These are phyloP conservation scores for Mesoligia furuncula DNA, from an alignment of 2,888 invertebrate species.

Conservation along the genomic window DNA sequence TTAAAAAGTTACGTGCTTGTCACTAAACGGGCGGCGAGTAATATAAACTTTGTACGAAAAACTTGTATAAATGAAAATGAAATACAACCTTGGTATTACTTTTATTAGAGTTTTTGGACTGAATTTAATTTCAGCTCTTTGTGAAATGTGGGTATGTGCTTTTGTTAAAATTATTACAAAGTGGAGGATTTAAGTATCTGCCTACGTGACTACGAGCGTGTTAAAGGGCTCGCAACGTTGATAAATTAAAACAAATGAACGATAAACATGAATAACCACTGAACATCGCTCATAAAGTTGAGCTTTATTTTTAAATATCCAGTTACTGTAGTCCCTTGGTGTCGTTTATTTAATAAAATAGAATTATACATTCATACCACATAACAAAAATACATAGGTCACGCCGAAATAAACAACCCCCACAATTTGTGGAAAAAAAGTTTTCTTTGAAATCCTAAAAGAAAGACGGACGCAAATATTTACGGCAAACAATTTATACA, in stretches of 20 bases:
- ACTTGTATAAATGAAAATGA: slow-evolving; percentile 46
- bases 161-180: slow-evolving; percentile 7
- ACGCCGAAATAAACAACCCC: slow-evolving; percentile 4
- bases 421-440: slow-evolving; percentile 8
- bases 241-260: slow-evolving; percentile 35
- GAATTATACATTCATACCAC: not conserved
- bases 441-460: slow-evolving; percentile 12
- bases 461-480: slow-evolving; percentile 10
- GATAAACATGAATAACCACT: slow-evolving; percentile 26
- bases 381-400: slow-evolving; percentile 13
- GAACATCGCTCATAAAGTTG: slow-evolving; percentile 20
- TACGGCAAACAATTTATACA: not conserved
- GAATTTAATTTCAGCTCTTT: not conserved
- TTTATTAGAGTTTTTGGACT: slow-evolving; percentile 11
- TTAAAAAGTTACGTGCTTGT: slow-evolving; percentile 54
- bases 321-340: slow-evolving; percentile 22
- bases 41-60: slow-evolving; percentile 44
- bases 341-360: slow-evolving; percentile 6
- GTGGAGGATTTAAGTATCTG: slow-evolving; percentile 11
- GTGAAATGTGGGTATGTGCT: not conserved
- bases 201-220: slow-evolving; percentile 30
- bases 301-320: slow-evolving; percentile 41
- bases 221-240: slow-evolving; percentile 8
- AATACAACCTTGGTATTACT: slow-evolving; percentile 23
- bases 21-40: slow-evolving; percentile 19